A percentile compares a stretch with the other conserved stretches of the same genome.
Evolutionary conservation across 2,797 vertebrate genomes (phyloP).

Genomic region (Erithacus rubecula): DNA sequence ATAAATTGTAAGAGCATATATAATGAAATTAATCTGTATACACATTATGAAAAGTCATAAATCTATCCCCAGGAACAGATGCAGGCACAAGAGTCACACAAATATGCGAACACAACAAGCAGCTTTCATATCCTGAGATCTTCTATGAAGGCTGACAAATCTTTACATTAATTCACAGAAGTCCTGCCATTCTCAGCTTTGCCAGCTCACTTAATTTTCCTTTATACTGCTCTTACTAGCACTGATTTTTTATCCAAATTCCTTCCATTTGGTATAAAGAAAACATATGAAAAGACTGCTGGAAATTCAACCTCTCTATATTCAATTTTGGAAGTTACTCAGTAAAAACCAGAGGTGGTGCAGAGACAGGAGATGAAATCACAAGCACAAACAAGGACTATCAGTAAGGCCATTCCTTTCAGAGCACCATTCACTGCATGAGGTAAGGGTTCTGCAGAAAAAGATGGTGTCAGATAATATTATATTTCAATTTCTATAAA

Average conservation of each 20-base stretch:
- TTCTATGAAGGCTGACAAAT: neutral
- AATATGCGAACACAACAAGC: neutral
- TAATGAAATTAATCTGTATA: neutral
- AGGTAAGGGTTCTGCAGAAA: neutral
- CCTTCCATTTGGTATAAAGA: neutral
- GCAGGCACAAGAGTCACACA: neutral
- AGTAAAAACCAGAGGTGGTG: neutral
- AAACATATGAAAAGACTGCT: neutral
- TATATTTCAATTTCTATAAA: neutral
- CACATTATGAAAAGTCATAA: neutral
- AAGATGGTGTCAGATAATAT: neutral
- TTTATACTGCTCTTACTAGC: neutral
- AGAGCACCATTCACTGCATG: neutral
- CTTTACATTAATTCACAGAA: neutral
- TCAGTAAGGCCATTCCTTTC: accelerated
- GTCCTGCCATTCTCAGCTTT: neutral
- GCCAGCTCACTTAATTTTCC: neutral
- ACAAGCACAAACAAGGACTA: neutral
- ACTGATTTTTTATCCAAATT: neutral
- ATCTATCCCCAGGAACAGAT: neutral
- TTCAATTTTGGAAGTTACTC: neutral
- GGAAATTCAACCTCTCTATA: neutral
- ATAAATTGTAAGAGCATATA: neutral
- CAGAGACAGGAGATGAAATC: neutral
- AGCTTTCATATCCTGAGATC: neutral